Conservation (phyloP, 2,888 invertebrate genomes). For the Serrognathus titanus region DNA sequence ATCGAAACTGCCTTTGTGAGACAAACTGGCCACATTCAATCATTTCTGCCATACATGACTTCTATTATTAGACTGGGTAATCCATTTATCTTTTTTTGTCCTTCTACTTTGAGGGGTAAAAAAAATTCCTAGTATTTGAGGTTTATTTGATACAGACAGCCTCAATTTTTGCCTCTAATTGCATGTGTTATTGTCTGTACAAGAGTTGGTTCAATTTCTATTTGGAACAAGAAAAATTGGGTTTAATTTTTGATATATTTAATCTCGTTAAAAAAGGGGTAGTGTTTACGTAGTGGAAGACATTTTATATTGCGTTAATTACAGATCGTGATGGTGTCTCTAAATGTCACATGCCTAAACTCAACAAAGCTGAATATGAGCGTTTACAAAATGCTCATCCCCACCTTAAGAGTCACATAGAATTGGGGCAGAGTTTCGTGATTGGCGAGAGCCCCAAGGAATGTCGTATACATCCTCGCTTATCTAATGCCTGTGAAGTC, state of each 20-base stretch:
- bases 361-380: slow-evolving; percentile 37
- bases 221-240: too few species aligned
- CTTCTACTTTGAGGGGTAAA: too few species aligned
- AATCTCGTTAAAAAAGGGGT: too few species aligned
- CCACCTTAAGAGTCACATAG: slow-evolving; percentile 35
- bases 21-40: slow-evolving; percentile 41
- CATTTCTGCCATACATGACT: slow-evolving; percentile 44
- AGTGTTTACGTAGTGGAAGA: too few species aligned
- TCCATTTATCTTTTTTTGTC: slow-evolving; percentile 3
- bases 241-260: too few species aligned
- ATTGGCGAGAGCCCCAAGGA: slow-evolving; percentile 30
- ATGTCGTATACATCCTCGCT: slow-evolving; percentile 3
- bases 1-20: slow-evolving; percentile 44
- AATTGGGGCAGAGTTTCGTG: slow-evolving; percentile 37
- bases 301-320: neutral
- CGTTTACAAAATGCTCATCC: slow-evolving; percentile 35
- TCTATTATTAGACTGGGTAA: slow-evolving; percentile 38
- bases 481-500: slow-evolving; percentile 11
- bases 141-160: too few species aligned
- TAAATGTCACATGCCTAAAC: slow-evolving; percentile 41
- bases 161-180: too few species aligned
- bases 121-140: too few species aligned
- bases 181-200: too few species aligned
- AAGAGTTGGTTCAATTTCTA: too few species aligned
- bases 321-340: slow-evolving; percentile 39